Evolutionary conservation across 2,113 vertebrate species (phyloP).

Genomic region (Empidonax alnorum): DNA sequence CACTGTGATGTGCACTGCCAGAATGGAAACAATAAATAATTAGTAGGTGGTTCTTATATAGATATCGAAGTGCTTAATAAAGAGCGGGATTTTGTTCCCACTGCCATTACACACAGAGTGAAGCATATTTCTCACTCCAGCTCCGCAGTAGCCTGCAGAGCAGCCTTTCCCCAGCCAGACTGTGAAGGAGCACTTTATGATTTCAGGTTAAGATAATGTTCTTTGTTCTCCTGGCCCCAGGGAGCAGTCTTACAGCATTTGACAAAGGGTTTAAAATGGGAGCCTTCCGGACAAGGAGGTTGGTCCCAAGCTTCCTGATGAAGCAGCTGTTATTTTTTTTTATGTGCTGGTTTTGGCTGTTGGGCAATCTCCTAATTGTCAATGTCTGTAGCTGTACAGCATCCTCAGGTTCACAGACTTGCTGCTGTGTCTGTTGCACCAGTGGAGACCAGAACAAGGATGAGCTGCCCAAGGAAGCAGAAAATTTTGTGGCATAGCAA

Average conservation of each 20-base stretch:
- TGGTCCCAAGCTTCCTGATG: not conserved
- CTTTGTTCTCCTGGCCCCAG: not conserved
- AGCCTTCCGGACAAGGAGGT: not conserved
- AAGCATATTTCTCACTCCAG: not conserved
- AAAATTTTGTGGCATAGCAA: not conserved
- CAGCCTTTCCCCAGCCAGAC: not conserved
- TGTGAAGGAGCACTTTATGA: not conserved
- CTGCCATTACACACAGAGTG: accelerated
- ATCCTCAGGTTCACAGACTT: not conserved
- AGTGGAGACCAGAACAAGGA: not conserved
- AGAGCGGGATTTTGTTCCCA: not conserved
- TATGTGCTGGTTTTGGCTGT: not conserved
- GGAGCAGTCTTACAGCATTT: not conserved
- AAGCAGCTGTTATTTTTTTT: not conserved
- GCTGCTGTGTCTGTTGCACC: not conserved
- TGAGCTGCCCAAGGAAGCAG: not conserved
- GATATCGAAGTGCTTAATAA: not conserved
- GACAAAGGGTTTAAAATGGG: not conserved
- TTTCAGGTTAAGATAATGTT: not conserved
- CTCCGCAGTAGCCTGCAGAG: not conserved
- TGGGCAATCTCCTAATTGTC: accelerated
- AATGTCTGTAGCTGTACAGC: not conserved
- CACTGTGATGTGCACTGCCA: not conserved
- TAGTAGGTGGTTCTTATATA: not conserved
- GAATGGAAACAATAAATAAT: not conserved